phyloP scores from a whole-genome alignment of 1,140 invertebrate species.

The Hypsibius dujardini region DNA sequence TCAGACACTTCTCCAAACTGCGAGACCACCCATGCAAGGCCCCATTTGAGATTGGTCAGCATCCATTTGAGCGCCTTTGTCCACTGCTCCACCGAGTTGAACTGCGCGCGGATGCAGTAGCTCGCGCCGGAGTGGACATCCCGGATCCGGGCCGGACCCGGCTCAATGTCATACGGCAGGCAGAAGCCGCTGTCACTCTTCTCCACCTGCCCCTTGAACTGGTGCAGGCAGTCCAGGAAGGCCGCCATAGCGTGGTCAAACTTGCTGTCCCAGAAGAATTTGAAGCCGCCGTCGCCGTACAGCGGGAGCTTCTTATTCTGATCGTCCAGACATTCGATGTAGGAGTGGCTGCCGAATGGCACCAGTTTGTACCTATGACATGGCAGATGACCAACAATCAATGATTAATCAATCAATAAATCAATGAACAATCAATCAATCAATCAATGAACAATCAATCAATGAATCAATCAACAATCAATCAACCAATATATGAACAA shows the following conservation, averaged over 20 bases:
- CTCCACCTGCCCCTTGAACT: constrained; percentile 51
- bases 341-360: constrained; percentile 93
- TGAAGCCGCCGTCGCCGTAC: constrained; percentile 81
- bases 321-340: constrained; percentile 60
- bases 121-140: constrained; percentile 14
- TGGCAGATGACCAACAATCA: too few relatives aligned
- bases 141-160: background rate
- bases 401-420: too few relatives aligned
- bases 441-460: too few relatives aligned
- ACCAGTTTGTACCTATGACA: constrained; percentile 49
- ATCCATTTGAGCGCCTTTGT: constrained; percentile 98
- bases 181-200: constrained; percentile 61
- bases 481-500: too few relatives aligned
- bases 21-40: constrained; percentile 88
- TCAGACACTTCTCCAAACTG: background rate
- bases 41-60: constrained; percentile 95
- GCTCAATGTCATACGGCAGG: constrained; percentile 37
- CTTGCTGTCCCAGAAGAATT: constrained; percentile 90
- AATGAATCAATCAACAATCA: too few relatives aligned
- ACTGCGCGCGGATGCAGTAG: constrained; percentile 43
- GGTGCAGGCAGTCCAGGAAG: constrained; percentile 84
- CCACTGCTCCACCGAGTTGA: constrained; percentile 98
- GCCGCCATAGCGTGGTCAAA: constrained; percentile 95
- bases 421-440: too few relatives aligned
- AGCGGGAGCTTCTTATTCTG: constrained; percentile 64